Evolutionary conservation across 2,797 vertebrate species (phyloP), one percentile per base, ranked within the genome.

Genomic region (Poeciliopsis presidionis): DNA sequence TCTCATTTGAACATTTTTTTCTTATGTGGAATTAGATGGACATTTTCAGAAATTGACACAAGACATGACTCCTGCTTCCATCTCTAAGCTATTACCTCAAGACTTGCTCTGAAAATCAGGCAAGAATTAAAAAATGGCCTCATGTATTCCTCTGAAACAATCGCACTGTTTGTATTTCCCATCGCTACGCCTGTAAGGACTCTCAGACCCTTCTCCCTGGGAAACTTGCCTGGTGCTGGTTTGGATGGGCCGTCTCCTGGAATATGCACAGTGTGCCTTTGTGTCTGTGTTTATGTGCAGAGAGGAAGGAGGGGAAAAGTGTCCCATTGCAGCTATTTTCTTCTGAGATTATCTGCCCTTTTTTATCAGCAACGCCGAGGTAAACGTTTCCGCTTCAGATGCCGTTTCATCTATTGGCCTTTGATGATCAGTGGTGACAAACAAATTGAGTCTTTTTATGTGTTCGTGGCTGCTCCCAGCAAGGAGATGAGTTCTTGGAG

Each of bases 321-420:
- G 33, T 53, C 71, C 75, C 36, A 1, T 67, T 73, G 51, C 59
- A 43, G 59, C 22, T 59, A 76, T 81, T 69, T 84, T 59, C 75
- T 81, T 61, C 49, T 84, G 51, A 72, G 73, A 81, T 81, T 84
- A 76, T 91, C 79, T 81, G 63, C 80, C 81, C 82, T 70, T 82
- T 74, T 53, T 88, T 74, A 90, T 87, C 86, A 85, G 80, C n/a
- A 80, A 63, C 78, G 75, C 4, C 28, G 45, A 73, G 59, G 20
- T 87, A 89, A 90, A 89, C 79, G 79, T 76, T 89, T 90, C 77
- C 79, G 67, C 72, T 84, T 87, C 84, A 84, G 55, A 87, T 73
- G 67, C 12, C 20, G 73, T 85, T 81, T 77, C 20, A 74, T 55
- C 39, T n/a, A 7, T 43, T 39, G 20, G 73, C 72, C 78, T 55